Evolutionary conservation across 2,888 invertebrate genomes (phyloP).

Genomic region (Leptopilina myrica): DNA sequence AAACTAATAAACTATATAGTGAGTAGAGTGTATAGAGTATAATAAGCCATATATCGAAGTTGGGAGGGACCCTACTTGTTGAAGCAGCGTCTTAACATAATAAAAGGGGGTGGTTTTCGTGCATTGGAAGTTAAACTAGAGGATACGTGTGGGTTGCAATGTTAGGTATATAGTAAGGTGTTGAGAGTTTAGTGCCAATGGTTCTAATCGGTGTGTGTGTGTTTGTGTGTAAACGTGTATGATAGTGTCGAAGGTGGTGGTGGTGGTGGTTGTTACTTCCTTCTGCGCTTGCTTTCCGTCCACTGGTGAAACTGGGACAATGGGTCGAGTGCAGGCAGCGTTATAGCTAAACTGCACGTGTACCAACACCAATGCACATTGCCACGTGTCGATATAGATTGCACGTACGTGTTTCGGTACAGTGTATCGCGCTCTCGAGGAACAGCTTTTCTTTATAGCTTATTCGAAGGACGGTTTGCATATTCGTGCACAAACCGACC

Average conservation of each 20-base stretch:
- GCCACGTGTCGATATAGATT: conserved; percentile 52
- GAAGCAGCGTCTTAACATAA: background rate
- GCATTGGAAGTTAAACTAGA: background rate
- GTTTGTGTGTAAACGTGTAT: background rate
- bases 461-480: conserved; percentile 53
- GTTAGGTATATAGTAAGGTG: background rate
- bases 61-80: conserved; percentile 17
- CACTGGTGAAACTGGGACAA: conserved; percentile 72
- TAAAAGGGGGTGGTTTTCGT: background rate
- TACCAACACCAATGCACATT: conserved; percentile 62
- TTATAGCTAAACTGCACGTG: conserved; percentile 65
- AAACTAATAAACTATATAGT: background rate
- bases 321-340: conserved; percentile 70
- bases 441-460: conserved; percentile 58
- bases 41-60: background rate
- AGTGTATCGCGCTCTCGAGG: conserved; percentile 44
- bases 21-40: background rate
- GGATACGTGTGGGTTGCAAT: too few relatives aligned
- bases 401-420: conserved; percentile 45
- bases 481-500: conserved; percentile 51
- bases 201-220: conserved; percentile 15
- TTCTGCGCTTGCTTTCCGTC: conserved; percentile 59
- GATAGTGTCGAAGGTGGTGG: background rate
- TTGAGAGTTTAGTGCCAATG: conserved; percentile 1
- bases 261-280: conserved; percentile 25